These are phyloP conservation scores for Tragulus kanchil DNA, from an alignment of 2,113 vertebrate genomes.

Conservation along the genomic window DNA sequence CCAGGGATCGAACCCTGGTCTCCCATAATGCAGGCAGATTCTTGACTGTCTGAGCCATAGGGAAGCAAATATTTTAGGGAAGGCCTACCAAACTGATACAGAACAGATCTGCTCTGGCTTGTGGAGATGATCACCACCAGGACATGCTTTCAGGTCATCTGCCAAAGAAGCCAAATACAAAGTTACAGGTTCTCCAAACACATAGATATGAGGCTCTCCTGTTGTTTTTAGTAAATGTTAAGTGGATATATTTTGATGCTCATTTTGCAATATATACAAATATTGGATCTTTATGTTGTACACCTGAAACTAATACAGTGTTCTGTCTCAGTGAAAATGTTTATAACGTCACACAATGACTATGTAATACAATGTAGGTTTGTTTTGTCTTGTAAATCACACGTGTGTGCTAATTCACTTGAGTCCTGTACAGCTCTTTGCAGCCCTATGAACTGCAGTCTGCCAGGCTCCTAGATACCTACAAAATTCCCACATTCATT, in stretches of 20 bases:
- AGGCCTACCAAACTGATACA: not conserved
- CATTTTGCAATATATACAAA: not conserved
- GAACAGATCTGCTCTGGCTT: not conserved
- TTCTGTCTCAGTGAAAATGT: not conserved
- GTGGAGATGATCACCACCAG: not conserved
- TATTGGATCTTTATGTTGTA: not conserved
- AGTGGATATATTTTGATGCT: not conserved
- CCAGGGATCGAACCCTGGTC: not conserved
- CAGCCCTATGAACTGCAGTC: not conserved
- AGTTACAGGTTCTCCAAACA: not conserved
- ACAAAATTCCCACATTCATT: not conserved
- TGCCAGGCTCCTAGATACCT: not conserved
- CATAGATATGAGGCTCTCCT: not conserved
- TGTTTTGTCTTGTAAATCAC: conserved; percentile 51
- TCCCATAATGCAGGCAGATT: no score
- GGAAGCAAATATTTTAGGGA: conserved; percentile 17
- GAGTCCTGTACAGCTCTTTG: not conserved
- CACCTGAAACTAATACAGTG: not conserved
- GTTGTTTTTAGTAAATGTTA: not conserved
- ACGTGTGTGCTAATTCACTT: not conserved
- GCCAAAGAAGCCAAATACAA: conserved; percentile 9
- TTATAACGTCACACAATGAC: conserved; percentile 27
- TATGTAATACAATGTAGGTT: not conserved
- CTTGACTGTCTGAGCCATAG: no score
- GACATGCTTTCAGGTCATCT: not conserved